phyloP scores from a whole-genome alignment of 2,113 vertebrate genomes.

The Bombycilla garrulus region DNA sequence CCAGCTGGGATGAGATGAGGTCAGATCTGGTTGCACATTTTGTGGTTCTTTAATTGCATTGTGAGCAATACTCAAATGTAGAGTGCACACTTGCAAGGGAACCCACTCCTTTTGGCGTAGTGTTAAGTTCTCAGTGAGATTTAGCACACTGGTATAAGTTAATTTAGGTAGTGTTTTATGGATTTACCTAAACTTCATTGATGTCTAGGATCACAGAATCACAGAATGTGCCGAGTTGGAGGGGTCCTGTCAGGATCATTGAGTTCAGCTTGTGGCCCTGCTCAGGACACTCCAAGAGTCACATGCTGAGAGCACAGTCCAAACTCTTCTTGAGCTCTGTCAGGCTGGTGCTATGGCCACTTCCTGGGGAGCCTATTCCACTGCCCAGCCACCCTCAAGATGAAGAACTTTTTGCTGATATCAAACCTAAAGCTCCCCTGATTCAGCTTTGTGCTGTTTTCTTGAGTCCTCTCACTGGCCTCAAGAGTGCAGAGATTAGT shows the following conservation, averaged over 20 bases:
- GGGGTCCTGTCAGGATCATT: not conserved
- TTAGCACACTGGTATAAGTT: not conserved
- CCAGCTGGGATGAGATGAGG: not conserved
- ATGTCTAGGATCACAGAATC: not conserved
- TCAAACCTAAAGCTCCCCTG: not conserved
- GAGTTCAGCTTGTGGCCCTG: not conserved
- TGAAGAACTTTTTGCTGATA: not conserved
- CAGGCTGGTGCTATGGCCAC: not conserved
- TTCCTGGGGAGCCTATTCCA: not conserved
- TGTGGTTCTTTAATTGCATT: not conserved
- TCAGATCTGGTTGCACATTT: not conserved
- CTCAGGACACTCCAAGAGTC: not conserved
- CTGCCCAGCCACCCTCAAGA: not conserved
- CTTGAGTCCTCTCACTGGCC: not conserved
- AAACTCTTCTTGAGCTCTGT: not conserved
- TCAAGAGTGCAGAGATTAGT: not conserved
- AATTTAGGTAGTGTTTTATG: not conserved
- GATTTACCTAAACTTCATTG: not conserved
- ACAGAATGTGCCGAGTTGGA: not conserved
- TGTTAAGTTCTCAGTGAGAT: not conserved
- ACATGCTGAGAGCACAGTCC: not conserved
- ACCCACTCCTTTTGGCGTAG: not conserved
- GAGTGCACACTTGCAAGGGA: not conserved
- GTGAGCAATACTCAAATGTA: not conserved
- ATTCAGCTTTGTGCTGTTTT: not conserved